Base-by-base conservation (phyloP, 2,797 vertebrate species). In the Galaxias olidus region DNA sequence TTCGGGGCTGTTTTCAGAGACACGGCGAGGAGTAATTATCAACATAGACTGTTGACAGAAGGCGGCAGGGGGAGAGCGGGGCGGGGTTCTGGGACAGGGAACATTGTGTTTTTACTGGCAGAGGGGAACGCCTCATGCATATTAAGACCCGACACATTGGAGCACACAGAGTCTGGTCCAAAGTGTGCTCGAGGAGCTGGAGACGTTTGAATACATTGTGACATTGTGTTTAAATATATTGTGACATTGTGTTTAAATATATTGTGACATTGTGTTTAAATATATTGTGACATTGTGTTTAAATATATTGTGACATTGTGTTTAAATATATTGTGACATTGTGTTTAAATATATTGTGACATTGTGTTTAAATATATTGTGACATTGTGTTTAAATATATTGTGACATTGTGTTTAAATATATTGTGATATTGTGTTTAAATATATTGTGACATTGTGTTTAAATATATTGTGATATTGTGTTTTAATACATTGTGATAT, bases 61-160 rank as follows among this genome's bases (percentile, higher is more conserved):
- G 7, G 19, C 30, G n/a, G 59, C 49, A 59, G 56, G 10, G 42
- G 8, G 40, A n/a, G 40, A 15, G 18, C 13, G 48, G 45, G 43
- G n/a, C n/a, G n/a, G 53, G 48, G 8, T 49, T 52, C 30, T 49
- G 17, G 40, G 49, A 62, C 14, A 45, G 53, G 64, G 45, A 80
- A 66, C 72, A 72, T 79, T 69, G 40, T 69, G 73, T 72, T 77
- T 67, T 78, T 59, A 48, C 71, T 78, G 75, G 63, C 77, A 69
- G 71, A 20, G 14, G 9, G 50, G 47, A 3, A 46, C 52, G 42
- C 11, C 40, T 54, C 14, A 45, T 54, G 15, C 67, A 74, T 58
- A 61, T 60, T 51, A 17, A 17, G 59, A 45, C 63, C 63, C 49
- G 54, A 64, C 43, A 63, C 62, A 72, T 52, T 68, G 69, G 51